These are phyloP conservation scores for Callinectes sapidus DNA, from an alignment of 2,888 invertebrate genomes.

Conservation along the genomic window DNA sequence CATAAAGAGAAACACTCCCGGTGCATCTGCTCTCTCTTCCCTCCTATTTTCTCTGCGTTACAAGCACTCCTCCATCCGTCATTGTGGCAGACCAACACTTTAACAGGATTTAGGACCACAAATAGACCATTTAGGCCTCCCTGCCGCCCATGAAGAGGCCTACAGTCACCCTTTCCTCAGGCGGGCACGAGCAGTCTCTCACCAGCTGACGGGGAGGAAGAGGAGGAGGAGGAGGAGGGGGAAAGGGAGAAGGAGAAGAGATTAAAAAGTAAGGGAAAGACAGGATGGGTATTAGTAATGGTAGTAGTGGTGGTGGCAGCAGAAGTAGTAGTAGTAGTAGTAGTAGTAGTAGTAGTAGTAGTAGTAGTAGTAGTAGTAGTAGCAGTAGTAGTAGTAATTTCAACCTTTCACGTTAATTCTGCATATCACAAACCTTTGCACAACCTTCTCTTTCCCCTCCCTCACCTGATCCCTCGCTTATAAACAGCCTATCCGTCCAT, in stretches of 20 bases:
- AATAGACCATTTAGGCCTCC: conserved; percentile 48
- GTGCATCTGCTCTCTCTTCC: background rate
- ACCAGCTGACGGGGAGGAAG: background rate
- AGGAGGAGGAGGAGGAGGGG: background rate
- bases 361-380: background rate
- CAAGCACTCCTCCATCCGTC: conserved; percentile 32
- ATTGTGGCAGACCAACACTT: conserved; percentile 42
- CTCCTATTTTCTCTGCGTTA: background rate
- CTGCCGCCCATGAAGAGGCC: background rate
- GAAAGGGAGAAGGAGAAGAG: background rate
- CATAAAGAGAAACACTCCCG: background rate
- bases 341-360: no score
- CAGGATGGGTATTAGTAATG: background rate
- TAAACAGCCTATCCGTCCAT: no score
- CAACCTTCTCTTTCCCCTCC: no score
- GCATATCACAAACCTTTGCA: no score
- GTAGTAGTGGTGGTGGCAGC: background rate
- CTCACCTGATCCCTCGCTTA: no score
- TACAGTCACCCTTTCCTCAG: conserved; percentile 13
- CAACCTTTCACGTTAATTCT: no score
- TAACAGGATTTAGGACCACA: conserved; percentile 43
- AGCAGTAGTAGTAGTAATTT: background rate
- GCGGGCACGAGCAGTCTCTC: conserved; percentile 17
- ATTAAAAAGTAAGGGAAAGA: background rate
- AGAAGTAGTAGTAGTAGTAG: no score